Evolutionary conservation across 2,888 invertebrate genomes (phyloP).

Genomic region (Mongoloraphidia duomilia): DNA sequence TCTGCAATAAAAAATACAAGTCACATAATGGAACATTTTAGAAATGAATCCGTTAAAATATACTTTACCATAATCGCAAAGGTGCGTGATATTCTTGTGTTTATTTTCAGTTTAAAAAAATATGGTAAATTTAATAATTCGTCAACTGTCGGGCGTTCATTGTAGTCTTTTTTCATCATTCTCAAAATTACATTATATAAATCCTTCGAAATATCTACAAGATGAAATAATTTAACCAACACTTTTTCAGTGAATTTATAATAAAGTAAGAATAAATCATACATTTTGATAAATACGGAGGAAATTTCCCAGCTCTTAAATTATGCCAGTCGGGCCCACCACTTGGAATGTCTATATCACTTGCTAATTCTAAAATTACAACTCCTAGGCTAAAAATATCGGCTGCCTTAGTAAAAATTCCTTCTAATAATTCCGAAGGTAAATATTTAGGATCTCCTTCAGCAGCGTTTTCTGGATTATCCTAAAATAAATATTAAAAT

Average conservation of each 20-base stretch:
- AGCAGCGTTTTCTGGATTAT: slow-evolving; percentile 37
- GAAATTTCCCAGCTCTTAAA: slow-evolving; percentile 39
- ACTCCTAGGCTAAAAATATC: slow-evolving; percentile 65
- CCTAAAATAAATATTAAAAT: slow-evolving; percentile 19
- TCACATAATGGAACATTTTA: no score
- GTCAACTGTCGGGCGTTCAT: slow-evolving; percentile 35
- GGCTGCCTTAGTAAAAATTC: slow-evolving; percentile 48
- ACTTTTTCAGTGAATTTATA: neutral
- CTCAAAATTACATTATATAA: slow-evolving; percentile 34
- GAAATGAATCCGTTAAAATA: no score
- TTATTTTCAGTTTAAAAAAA: neutral
- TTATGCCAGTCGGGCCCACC: slow-evolving; percentile 55
- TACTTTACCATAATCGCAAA: no score
- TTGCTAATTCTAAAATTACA: slow-evolving; percentile 53
- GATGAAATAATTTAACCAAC: neutral
- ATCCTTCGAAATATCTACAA: slow-evolving; percentile 32
- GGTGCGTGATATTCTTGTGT: neutral
- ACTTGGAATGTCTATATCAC: slow-evolving; percentile 52
- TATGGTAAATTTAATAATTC: slow-evolving; percentile 27
- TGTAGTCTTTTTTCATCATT: slow-evolving; percentile 41
- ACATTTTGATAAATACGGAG: slow-evolving; percentile 32
- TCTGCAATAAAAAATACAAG: no score
- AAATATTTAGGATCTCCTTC: slow-evolving; percentile 68
- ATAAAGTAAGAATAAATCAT: slow-evolving; percentile 10
- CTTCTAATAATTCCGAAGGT: slow-evolving; percentile 54